Evolutionary conservation across 2,888 invertebrate species (phyloP).

Genomic region (Agrypnus murinus): DNA sequence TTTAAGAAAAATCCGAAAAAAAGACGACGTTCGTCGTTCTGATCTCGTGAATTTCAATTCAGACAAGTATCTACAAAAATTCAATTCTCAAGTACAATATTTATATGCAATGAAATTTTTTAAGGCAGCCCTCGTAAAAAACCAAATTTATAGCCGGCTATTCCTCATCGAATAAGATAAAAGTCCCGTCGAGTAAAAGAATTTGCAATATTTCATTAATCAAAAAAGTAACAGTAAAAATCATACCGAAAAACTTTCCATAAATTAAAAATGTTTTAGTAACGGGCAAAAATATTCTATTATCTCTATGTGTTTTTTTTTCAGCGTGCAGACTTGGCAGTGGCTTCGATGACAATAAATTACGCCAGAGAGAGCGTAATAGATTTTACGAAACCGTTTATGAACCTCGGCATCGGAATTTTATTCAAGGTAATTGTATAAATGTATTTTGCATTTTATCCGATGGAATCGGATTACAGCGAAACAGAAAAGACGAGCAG

Average conservation of each 20-base stretch:
- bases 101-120: too few relatives aligned
- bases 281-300: conserved; percentile 32
- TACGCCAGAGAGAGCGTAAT: conserved; percentile 96
- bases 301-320: conserved; percentile 58
- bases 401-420: conserved; percentile 98
- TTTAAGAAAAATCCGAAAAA: too few relatives aligned
- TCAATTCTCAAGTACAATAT: too few relatives aligned
- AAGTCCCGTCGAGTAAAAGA: neutral
- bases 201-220: conserved; percentile 34
- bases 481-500: conserved; percentile 25
- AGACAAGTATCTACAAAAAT: too few relatives aligned
- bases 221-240: neutral
- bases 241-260: conserved; percentile 10
- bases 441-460: conserved; percentile 61
- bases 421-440: conserved; percentile 85
- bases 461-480: conserved; percentile 31
- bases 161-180: too few relatives aligned
- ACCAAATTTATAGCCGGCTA: too few relatives aligned
- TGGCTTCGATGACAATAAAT: conserved; percentile 98
- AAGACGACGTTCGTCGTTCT: too few relatives aligned
- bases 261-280: conserved; percentile 39
- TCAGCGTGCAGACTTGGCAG: conserved; percentile 95
- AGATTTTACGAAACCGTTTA: conserved; percentile 98
- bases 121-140: too few relatives aligned
- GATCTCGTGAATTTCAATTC: too few relatives aligned